These are phyloP conservation scores for Xanthia togata DNA, from an alignment of 2,888 invertebrate genomes.

Conservation along the genomic window DNA sequence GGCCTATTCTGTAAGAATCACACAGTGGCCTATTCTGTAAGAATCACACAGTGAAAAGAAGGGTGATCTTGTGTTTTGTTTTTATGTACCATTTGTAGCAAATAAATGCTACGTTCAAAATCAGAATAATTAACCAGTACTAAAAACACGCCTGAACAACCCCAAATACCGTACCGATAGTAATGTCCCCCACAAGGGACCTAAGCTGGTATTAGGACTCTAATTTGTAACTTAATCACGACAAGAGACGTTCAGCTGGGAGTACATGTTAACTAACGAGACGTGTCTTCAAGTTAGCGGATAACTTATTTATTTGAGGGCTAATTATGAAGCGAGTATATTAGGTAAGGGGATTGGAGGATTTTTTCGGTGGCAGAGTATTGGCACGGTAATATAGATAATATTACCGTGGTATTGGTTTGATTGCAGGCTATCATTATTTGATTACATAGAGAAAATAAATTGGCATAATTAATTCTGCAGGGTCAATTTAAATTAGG, in stretches of 20 bases:
- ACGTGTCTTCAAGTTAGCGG: constrained; percentile 56
- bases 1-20: too few relatives aligned
- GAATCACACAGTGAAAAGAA: too few relatives aligned
- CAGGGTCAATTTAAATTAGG: not conserved
- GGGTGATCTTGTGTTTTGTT: too few relatives aligned
- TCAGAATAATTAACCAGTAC: too few relatives aligned
- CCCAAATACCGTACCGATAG: not conserved
- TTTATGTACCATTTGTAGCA: too few relatives aligned
- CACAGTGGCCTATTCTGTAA: too few relatives aligned
- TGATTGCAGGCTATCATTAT: not conserved
- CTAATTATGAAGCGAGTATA: constrained; percentile 36
- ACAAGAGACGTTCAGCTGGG: constrained; percentile 53
- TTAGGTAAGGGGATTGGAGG: not conserved
- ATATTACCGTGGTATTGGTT: too few relatives aligned
- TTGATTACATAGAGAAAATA: not conserved
- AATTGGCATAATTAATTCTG: not conserved
- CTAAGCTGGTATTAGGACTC: constrained; percentile 39
- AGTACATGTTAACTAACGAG: constrained; percentile 53
- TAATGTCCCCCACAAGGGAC: constrained; percentile 51
- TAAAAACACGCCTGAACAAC: not conserved
- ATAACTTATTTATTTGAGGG: constrained; percentile 55
- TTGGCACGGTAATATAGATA: too few relatives aligned
- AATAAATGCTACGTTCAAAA: too few relatives aligned
- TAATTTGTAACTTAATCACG: constrained; percentile 68
- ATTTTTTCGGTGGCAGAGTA: not conserved